Conservation (phyloP, 2,888 invertebrate genomes). For the Heliconius ethilla region DNA sequence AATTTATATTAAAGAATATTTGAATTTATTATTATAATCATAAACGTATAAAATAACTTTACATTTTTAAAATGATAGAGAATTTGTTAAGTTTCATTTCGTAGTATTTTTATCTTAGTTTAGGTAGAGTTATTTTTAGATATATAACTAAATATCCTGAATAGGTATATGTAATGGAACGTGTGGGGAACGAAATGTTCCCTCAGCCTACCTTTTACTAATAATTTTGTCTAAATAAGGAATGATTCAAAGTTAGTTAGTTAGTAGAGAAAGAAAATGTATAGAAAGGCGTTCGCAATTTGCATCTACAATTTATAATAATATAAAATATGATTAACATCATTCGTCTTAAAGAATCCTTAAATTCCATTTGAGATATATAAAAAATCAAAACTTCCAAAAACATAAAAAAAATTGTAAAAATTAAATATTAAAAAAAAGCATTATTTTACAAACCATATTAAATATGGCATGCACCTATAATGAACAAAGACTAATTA, state of each 20-base stretch:
- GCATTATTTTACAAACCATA: background rate
- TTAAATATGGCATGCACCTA: constrained; percentile 40
- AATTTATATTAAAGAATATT: background rate
- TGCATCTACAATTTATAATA: too few species aligned
- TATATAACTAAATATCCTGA: background rate
- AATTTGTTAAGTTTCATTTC: too few species aligned
- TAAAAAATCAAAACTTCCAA: background rate
- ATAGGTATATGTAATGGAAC: background rate
- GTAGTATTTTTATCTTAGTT: background rate
- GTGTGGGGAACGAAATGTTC: too few species aligned
- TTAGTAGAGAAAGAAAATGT: too few species aligned
- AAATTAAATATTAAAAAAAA: background rate
- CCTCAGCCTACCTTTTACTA: background rate
- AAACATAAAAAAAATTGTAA: background rate
- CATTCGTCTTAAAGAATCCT: too few species aligned
- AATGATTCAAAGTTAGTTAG: background rate
- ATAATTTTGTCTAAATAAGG: background rate
- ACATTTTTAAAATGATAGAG: too few species aligned
- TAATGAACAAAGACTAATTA: constrained; percentile 66
- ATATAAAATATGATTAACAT: too few species aligned
- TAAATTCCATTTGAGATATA: too few species aligned
- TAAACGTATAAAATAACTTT: too few species aligned
- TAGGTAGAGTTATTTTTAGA: background rate
- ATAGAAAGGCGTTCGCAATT: background rate
- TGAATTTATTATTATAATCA: too few species aligned